Evolutionary conservation across 1,140 invertebrate species (phyloP).

Genomic region (Propsilocerus akamusi): DNA sequence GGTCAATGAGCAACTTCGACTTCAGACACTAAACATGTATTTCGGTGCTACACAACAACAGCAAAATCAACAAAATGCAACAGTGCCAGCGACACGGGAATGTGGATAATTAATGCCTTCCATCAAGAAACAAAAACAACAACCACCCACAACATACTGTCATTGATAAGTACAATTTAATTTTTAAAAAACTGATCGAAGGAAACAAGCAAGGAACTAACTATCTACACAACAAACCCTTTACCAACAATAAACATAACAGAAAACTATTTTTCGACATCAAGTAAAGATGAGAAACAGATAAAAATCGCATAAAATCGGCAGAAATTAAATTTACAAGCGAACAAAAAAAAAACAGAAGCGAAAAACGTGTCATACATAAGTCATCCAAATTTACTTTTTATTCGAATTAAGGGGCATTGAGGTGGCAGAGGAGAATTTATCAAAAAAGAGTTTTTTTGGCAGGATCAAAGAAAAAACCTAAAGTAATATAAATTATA

Average conservation of each 20-base stretch:
- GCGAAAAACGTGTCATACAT: too few relatives aligned
- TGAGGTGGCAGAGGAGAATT: too few relatives aligned
- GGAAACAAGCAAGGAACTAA: neutral
- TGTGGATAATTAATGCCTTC: constrained; percentile 35
- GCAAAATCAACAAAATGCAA: neutral
- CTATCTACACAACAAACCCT: neutral
- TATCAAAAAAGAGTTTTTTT: too few relatives aligned
- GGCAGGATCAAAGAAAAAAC: too few relatives aligned
- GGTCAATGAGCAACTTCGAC: constrained; percentile 45
- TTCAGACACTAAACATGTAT: constrained; percentile 48
- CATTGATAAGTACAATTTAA: constrained; percentile 8
- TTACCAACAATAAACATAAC: neutral
- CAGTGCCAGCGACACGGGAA: constrained; percentile 34
- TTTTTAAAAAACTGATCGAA: constrained; percentile 9
- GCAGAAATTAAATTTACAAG: too few relatives aligned
- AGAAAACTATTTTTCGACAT: too few relatives aligned
- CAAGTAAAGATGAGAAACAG: too few relatives aligned
- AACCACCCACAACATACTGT: constrained; percentile 7
- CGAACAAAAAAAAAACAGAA: too few relatives aligned
- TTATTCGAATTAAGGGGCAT: too few relatives aligned
- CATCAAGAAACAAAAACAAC: neutral
- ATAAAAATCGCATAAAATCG: too few relatives aligned
- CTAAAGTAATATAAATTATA: too few relatives aligned
- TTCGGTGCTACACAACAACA: constrained; percentile 39
- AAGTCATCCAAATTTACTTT: too few relatives aligned